These are phyloP conservation scores for Bradypodion ventrale DNA, from an alignment of 2,797 vertebrate species.

Conservation along the genomic window DNA sequence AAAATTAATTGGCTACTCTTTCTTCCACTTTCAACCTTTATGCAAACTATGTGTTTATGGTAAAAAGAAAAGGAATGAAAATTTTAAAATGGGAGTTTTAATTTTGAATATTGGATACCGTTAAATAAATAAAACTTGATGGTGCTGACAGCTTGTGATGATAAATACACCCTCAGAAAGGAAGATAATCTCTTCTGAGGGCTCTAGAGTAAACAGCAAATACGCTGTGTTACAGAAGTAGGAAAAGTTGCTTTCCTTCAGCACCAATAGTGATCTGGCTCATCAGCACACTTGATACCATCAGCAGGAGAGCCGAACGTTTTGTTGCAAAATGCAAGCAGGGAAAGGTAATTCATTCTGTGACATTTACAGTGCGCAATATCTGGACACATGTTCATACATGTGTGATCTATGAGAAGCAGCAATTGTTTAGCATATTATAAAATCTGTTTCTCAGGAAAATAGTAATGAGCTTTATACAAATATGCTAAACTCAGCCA, in stretches of 20 bases:
- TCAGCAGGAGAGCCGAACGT: neutral
- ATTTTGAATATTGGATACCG: constrained; percentile 39
- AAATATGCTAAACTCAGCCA: constrained; percentile 58
- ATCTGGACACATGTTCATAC: neutral
- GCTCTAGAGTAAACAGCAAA: constrained; percentile 24
- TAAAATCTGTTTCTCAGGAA: constrained; percentile 41
- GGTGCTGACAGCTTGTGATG: constrained; percentile 52
- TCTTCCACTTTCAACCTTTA: constrained; percentile 16
- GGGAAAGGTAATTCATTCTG: neutral
- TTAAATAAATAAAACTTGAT: constrained; percentile 37
- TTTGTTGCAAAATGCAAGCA: fast-evolving
- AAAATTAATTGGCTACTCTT: neutral
- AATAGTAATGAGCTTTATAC: constrained; percentile 48
- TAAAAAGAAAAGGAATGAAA: constrained; percentile 2
- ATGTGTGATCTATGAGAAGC: constrained; percentile 46
- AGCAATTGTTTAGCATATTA: constrained; percentile 44
- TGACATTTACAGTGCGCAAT: neutral
- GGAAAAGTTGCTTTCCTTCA: constrained; percentile 32
- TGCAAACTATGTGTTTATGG: neutral
- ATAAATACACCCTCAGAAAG: neutral
- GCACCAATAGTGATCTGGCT: neutral
- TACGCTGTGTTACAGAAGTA: constrained; percentile 36
- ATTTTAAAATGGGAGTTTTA: constrained; percentile 8
- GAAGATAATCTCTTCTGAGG: neutral
- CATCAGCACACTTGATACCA: neutral